Percentiles rank a stretch among this genome's conserved stretches.
These are phyloP conservation scores for Xanthorhoe designata DNA, from an alignment of 2,888 invertebrate species.

Conservation along the genomic window DNA sequence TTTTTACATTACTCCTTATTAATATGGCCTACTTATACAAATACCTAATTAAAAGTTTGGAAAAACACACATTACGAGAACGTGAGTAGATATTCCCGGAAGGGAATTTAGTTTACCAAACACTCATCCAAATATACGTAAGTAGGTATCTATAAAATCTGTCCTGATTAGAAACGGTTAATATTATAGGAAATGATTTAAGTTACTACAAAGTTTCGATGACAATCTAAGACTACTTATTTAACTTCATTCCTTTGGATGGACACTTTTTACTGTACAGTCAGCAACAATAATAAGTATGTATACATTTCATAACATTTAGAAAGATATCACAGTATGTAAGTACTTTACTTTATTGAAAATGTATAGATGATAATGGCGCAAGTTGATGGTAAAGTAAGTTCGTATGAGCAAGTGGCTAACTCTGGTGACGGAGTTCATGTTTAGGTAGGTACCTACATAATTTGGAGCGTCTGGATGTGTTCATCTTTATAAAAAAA, in stretches of 20 bases:
- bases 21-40: slow-evolving; percentile 48
- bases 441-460: no score
- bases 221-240: slow-evolving; percentile 4
- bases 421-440: no score
- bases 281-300: no score
- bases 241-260: slow-evolving; percentile 6
- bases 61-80: slow-evolving; percentile 27
- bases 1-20: slow-evolving; percentile 65
- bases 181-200: not conserved
- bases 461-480: no score
- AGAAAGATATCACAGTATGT: no score
- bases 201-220: slow-evolving; percentile 6
- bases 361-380: no score
- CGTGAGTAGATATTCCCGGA: slow-evolving; percentile 17
- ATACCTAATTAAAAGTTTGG: slow-evolving; percentile 34
- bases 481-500: no score
- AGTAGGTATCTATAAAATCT: slow-evolving; percentile 21
- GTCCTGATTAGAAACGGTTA: slow-evolving; percentile 13
- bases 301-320: no score
- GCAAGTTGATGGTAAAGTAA: no score
- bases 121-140: slow-evolving; percentile 23
- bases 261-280: no score
- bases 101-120: slow-evolving; percentile 26
- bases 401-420: no score
- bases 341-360: no score